phyloP scores from a whole-genome alignment of 2,113 vertebrate genomes.

The Platysternon megacephalum region DNA sequence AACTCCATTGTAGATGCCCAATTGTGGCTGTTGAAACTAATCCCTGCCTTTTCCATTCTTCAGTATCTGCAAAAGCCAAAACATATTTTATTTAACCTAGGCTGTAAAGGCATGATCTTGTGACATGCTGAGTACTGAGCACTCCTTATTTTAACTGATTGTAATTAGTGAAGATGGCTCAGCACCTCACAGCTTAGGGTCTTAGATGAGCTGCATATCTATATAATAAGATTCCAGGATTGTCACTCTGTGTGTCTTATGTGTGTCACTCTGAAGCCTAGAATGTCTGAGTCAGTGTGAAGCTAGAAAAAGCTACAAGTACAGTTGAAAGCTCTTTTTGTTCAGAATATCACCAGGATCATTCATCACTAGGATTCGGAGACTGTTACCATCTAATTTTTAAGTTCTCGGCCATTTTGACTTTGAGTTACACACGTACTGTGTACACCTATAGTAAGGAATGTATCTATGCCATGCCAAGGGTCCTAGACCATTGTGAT shows the following conservation, averaged over 20 bases:
- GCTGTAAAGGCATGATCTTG: not conserved
- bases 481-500: not conserved
- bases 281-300: not conserved
- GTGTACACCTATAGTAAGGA: not conserved
- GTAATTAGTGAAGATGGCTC: not conserved
- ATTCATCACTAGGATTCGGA: not conserved
- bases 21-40: not conserved
- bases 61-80: not conserved
- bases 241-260: not conserved
- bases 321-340: not conserved
- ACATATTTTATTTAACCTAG: not conserved
- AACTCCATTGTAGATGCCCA: not conserved
- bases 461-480: not conserved
- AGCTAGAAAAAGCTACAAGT: not conserved
- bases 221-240: not conserved
- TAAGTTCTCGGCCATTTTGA: not conserved
- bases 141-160: not conserved
- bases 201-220: accelerated
- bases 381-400: not conserved
- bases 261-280: not conserved
- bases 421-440: not conserved
- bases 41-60: not conserved
- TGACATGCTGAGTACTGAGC: not conserved
- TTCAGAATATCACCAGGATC: not conserved
- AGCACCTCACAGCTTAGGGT: not conserved